Base-by-base conservation (phyloP, 2,797 vertebrate species). In the Myiothlypis coronata region DNA sequence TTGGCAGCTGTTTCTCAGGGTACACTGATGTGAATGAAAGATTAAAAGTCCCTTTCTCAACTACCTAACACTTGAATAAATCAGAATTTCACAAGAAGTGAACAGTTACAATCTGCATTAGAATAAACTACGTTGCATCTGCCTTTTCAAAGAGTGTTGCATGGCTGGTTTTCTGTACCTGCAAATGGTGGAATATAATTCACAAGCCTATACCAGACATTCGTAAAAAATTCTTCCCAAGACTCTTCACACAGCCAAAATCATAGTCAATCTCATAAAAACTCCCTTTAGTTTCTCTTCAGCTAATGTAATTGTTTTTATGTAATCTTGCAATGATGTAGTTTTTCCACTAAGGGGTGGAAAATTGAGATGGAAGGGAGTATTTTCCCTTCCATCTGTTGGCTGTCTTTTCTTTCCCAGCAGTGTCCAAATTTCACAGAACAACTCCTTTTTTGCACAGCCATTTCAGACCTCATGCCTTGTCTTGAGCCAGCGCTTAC, bases 261-360 rank as follows among this genome's bases (percentile, higher is more conserved):
- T 78, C 61, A 64, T 18, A 83, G 64, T 52, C 32, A 74, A 60
- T 83, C 28, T 86, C 20, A 53, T 83, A 75, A 83, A 85, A 79
- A 34, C n/a, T 86, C 53, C 12, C 27, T 79, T 88, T 52, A 87
- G 49, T 83, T 83, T 93, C 71, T 83, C 53, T 78, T 78, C 83
- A 93, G 50, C 59, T 88, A 94, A 83, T 89, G 39, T 41, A 8
- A 77, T 63, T 80, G 83, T 37, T 92, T 91, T 85, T 90, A 81
- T 89, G 79, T 94, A 83, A 91, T 95, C 75, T 92, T 91, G 72
- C 49, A 83, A 5, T 94, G 87, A 95, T 64, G 69, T 47, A 7
- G 28, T 86, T 96, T 94, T 94, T 93, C 91, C 72, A 93, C 57
- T 59, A 71, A 95, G 87, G 78, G 63, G 53, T 90, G 79, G 85